Evolutionary conservation across 2,888 invertebrate genomes (phyloP).

Genomic region (Drosophila siamana): DNA sequence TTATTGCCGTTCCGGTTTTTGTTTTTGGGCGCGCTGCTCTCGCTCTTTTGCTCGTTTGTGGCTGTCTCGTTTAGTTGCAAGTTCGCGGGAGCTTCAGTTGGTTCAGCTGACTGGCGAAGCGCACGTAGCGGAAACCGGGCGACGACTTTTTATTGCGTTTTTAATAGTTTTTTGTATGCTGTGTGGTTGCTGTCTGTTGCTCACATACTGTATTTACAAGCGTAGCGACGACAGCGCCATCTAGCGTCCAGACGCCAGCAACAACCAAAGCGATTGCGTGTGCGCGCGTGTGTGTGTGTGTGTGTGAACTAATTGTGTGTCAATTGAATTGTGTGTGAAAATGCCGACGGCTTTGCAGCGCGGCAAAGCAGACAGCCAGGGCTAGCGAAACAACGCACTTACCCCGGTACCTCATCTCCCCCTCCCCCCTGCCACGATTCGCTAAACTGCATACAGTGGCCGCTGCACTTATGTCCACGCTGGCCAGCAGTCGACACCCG

Average conservation of each 20-base stretch:
- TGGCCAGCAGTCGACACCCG: constrained; percentile 74
- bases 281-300: constrained; percentile 15
- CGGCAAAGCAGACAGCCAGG: background rate
- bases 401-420: background rate
- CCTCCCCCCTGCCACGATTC: background rate
- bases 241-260: constrained; percentile 32
- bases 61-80: constrained; percentile 65
- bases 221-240: constrained; percentile 45
- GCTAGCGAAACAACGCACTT: background rate
- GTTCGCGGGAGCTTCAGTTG: constrained; percentile 71
- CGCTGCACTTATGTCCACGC: constrained; percentile 74
- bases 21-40: constrained; percentile 40
- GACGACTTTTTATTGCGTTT: constrained; percentile 55
- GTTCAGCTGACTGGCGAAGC: constrained; percentile 69
- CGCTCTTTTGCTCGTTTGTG: constrained; percentile 55
- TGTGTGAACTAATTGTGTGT: constrained; percentile 15
- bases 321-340: constrained; percentile 42
- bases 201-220: constrained; percentile 4
- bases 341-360: constrained; percentile 56
- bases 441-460: constrained; percentile 32
- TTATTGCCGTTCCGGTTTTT: constrained; percentile 63
- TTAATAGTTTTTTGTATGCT: constrained; percentile 40
- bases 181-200: no score
- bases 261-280: constrained; percentile 11
- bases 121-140: constrained; percentile 67